Evolutionary conservation across 2,797 vertebrate species (phyloP).

Genomic region (Garrulus glandarius): DNA sequence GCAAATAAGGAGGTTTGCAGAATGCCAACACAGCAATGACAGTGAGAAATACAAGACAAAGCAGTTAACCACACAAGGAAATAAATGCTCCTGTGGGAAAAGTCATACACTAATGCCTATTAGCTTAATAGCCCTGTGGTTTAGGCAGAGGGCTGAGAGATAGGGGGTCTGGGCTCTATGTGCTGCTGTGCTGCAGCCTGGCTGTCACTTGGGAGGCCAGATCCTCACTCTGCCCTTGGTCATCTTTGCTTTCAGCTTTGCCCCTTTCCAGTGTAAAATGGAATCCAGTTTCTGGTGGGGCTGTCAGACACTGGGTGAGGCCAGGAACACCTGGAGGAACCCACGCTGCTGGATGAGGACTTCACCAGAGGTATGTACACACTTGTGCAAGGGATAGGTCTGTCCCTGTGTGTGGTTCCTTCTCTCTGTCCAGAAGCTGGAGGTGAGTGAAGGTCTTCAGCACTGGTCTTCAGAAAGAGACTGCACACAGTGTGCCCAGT

Average conservation of each 20-base stretch:
- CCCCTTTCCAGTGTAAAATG: background rate
- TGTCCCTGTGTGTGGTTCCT: fast-evolving
- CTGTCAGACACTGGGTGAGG: background rate
- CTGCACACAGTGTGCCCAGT: too few relatives aligned
- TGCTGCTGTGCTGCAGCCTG: background rate
- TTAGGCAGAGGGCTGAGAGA: slow-evolving; percentile 35
- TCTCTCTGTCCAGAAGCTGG: background rate
- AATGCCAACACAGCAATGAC: slow-evolving; percentile 54
- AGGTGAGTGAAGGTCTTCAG: background rate
- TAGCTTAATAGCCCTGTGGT: slow-evolving; percentile 69
- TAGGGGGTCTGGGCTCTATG: background rate
- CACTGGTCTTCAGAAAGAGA: background rate
- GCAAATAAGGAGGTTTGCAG: slow-evolving; percentile 43
- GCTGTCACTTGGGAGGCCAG: background rate
- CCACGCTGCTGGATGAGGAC: background rate
- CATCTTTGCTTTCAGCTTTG: background rate
- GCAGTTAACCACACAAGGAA: slow-evolving; percentile 64
- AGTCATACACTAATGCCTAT: slow-evolving; percentile 72
- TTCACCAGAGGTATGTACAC: background rate
- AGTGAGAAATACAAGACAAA: slow-evolving; percentile 61
- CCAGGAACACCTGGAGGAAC: background rate
- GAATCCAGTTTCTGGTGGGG: background rate
- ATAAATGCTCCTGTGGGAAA: slow-evolving; percentile 64
- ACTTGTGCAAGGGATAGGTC: background rate
- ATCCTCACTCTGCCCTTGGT: background rate